Evolutionary conservation across 2,113 vertebrate genomes (phyloP), one percentile per base, ranked within the genome.

Genomic region (Callochromis pleurospilus): DNA sequence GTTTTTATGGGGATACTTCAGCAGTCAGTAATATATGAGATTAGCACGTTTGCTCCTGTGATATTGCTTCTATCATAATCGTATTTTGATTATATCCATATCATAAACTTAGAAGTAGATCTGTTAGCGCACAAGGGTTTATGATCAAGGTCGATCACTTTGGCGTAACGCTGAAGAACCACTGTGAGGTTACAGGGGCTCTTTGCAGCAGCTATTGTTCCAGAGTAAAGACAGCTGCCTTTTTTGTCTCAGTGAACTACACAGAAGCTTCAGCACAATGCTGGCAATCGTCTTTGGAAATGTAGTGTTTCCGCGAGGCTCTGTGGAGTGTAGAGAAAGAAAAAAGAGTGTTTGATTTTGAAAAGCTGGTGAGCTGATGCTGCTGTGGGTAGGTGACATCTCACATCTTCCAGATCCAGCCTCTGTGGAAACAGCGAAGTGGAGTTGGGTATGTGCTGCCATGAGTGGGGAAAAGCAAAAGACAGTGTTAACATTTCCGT

Each of bases 151-250:
- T 90, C n/a, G 73, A 93, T 93, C 91, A 87, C 86, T 90, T 70
- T 89, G 77, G 84, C 36, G 65, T 70, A 62, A 21, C 47, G 77
- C 79, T 92, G 81, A 89, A 82, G 89, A 82, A 55, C 55, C 84
- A 56, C 85, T 83, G 83, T 81, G 81, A 85, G 86, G 84, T 88
- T 85, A 81, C 87, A 75, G 85, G 89, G 65, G 29, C 65, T 88
- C 90, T 90, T 85, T 75, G 7, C 84, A 80, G 75, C 55, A 51
- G 73, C 17, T 77, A 88, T 95, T 94, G 92, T 94, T 92, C 83
- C 82, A 91, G 84, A 92, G 87, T 85, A 88, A 92, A 93, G 93
- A 94, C 92, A 89, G 93, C 90, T 89, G 93, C 82, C 84, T 94
- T 92, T 94, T 94, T 92, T 93, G 84, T 91, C 79, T 81, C 79